Evolutionary conservation across 2,797 vertebrate genomes (phyloP).

Genomic region (Lateolabrax maculatus): DNA sequence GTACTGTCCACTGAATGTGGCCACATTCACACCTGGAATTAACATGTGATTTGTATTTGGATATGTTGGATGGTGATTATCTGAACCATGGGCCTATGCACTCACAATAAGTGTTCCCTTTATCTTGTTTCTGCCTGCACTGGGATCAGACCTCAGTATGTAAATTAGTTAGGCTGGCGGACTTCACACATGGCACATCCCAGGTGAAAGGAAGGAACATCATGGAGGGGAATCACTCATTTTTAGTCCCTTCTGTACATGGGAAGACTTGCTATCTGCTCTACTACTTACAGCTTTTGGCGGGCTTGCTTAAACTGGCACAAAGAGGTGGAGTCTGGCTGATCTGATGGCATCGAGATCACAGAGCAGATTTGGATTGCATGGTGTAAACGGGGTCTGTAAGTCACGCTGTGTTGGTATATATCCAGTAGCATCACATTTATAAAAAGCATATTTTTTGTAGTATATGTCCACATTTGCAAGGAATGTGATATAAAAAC

Average conservation of each 20-base stretch:
- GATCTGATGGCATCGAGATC: not conserved
- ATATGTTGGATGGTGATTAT: not conserved
- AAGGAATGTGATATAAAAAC: not conserved
- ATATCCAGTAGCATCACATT: too few relatives aligned
- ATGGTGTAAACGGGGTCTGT: not conserved
- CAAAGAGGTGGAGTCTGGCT: not conserved
- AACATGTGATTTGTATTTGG: not conserved
- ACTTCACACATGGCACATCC: not conserved
- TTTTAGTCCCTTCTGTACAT: not conserved
- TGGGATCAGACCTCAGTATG: not conserved
- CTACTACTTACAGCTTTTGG: not conserved
- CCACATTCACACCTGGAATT: not conserved
- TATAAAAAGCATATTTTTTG: not conserved
- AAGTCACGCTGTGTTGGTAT: too few relatives aligned
- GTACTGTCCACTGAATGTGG: too few relatives aligned
- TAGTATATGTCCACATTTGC: not conserved
- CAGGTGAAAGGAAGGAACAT: not conserved
- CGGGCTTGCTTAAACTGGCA: not conserved
- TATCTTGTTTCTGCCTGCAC: not conserved
- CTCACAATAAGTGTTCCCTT: conserved; percentile 4
- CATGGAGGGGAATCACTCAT: not conserved
- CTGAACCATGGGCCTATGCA: not conserved
- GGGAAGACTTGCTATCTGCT: not conserved
- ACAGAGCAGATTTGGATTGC: not conserved
- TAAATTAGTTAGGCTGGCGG: not conserved